Percentiles rank a stretch among this genome's conserved stretches.
Evolutionary conservation across 2,888 invertebrate species (phyloP).

Genomic region (Alcis repandata): DNA sequence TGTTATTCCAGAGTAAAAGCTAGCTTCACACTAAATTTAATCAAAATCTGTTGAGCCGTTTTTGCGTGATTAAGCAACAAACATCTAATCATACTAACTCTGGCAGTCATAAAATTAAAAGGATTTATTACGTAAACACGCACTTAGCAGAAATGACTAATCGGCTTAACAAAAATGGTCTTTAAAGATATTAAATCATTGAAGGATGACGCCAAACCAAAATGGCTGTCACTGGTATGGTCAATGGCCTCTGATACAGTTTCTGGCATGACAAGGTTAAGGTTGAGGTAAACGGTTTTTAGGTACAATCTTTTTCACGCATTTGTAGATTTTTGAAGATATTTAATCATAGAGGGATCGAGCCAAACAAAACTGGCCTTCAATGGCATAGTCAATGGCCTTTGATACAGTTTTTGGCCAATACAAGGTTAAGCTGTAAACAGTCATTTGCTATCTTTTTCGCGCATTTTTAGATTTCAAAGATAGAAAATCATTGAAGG

Average conservation of each 20-base stretch:
- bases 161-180: constrained; percentile 19
- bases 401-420: constrained; percentile 22
- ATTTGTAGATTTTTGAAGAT: too few species aligned
- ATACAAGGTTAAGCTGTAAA: neutral
- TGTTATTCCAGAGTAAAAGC: too few species aligned
- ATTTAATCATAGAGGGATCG: too few species aligned
- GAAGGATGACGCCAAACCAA: constrained; percentile 22
- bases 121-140: constrained; percentile 1
- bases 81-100: too few species aligned
- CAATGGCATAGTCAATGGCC: constrained; percentile 18
- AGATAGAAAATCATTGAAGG: too few species aligned
- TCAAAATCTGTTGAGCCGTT: too few species aligned
- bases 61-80: too few species aligned
- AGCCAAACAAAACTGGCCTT: constrained; percentile 19
- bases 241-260: constrained; percentile 24
- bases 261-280: constrained; percentile 14
- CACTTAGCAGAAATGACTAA: constrained; percentile 14
- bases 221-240: constrained; percentile 13
- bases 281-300: neutral
- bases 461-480: too few species aligned
- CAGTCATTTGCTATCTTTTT: neutral
- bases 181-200: constrained; percentile 9
- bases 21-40: too few species aligned
- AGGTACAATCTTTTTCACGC: too few species aligned
- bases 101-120: too few species aligned